A percentile compares a stretch with the other conserved stretches of the same genome.
Conservation (phyloP, 53 echinoderm and acorn worm species). For the Temnopleurus reevesii region DNA sequence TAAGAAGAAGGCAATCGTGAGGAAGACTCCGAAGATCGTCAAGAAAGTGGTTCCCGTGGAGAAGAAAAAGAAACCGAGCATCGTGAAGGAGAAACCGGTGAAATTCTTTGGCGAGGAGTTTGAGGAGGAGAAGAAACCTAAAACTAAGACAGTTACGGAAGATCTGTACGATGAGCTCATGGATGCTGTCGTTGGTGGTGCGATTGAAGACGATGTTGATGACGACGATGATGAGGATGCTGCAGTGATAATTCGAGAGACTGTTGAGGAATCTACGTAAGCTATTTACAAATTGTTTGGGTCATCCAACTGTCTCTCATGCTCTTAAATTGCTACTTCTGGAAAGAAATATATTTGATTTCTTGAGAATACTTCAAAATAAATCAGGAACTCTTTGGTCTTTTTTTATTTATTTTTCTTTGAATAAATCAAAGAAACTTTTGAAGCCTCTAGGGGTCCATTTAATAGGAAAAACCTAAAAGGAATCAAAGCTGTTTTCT, state of each 20-base stretch:
- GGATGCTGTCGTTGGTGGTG: conserved; percentile 17
- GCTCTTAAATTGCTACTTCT: too few species aligned
- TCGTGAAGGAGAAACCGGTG: conserved; percentile 40
- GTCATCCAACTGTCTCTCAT: too few species aligned
- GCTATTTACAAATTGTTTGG: neutral
- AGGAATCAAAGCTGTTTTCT: too few species aligned
- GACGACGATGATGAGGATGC: conserved; percentile 31
- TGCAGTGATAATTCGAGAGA: neutral
- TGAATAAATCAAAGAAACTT: too few species aligned
- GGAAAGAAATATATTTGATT: too few species aligned
- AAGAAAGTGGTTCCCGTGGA: conserved; percentile 31
- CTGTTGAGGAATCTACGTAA: conserved; percentile 17
- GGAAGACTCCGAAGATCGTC: conserved; percentile 48
- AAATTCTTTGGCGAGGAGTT: conserved; percentile 45
- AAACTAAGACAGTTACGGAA: conserved; percentile 49
- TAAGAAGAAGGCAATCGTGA: conserved; percentile 41
- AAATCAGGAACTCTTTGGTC: too few species aligned
- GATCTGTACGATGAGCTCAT: conserved; percentile 29
- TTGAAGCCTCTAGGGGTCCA: too few species aligned
- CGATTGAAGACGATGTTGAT: conserved; percentile 17
- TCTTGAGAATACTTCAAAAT: too few species aligned
- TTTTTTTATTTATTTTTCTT: too few species aligned
- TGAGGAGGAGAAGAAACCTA: conserved; percentile 13
- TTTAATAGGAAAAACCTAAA: too few species aligned
- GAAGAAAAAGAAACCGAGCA: neutral